Percentiles rank a stretch among this genome's conserved stretches.
Conservation (phyloP, 2,888 invertebrate genomes). For the Leptopterna dolabrata region DNA sequence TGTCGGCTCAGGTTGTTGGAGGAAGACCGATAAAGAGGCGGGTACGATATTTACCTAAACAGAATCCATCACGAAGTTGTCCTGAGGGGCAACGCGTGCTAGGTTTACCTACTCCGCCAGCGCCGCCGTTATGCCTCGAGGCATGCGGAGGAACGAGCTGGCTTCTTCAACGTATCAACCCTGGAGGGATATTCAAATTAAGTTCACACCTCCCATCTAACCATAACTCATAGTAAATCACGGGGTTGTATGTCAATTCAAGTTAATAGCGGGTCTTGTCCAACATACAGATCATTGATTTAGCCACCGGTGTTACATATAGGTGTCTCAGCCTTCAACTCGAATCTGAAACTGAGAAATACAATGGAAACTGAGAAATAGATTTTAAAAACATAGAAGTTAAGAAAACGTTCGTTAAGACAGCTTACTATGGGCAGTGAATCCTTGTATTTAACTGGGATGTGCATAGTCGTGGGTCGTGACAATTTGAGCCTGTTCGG, state of each 20-base stretch:
- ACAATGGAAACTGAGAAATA: no score
- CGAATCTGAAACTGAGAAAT: no score
- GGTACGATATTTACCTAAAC: neutral
- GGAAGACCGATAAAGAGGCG: neutral
- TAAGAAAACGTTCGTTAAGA: no score
- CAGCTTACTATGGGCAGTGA: no score
- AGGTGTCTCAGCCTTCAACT: no score
- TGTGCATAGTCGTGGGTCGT: no score
- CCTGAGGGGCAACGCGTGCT: constrained; percentile 3
- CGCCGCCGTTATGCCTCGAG: neutral
- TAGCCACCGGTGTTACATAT: no score
- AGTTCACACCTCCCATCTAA: neutral
- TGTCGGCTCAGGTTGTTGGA: neutral
- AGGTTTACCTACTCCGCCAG: neutral
- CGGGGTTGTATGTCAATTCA: neutral
- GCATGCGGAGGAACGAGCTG: neutral
- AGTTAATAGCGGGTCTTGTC: neutral
- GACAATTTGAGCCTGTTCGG: no score
- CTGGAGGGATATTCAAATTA: neutral
- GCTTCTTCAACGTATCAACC: neutral
- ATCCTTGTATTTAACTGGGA: no score
- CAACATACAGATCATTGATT: no score
- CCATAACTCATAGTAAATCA: neutral
- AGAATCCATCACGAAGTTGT: neutral
- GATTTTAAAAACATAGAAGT: no score